A percentile compares a stretch with the other conserved stretches of the same genome.
These are phyloP conservation scores for Eulemur albifrons DNA, from an alignment of 2,797 vertebrate species.

Conservation along the genomic window DNA sequence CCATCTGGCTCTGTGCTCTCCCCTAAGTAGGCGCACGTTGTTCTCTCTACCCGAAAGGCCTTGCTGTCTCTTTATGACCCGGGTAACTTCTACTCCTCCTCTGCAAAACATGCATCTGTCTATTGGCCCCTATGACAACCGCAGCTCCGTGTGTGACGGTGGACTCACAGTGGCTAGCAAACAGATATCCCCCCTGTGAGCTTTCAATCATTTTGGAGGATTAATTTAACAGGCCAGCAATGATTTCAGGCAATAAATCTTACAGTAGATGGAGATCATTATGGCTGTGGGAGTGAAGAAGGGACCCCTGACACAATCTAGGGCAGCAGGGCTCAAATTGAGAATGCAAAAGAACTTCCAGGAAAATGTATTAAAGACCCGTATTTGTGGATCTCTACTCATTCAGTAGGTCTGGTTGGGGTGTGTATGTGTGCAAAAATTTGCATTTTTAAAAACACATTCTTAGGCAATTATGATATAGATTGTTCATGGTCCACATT, in stretches of 20 bases:
- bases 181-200: neutral
- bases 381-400: neutral
- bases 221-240: neutral
- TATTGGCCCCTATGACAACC: neutral
- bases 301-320: neutral
- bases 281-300: neutral
- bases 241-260: neutral
- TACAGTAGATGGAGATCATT: neutral
- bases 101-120: neutral
- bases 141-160: neutral
- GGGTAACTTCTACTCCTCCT: neutral
- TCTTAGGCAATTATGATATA: neutral
- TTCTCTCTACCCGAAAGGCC: neutral
- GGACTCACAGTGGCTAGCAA: neutral
- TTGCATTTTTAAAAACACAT: neutral
- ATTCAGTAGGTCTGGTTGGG: neutral
- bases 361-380: neutral
- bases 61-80: neutral
- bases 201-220: neutral
- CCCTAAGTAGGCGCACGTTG: fast-evolving
- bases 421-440: neutral
- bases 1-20: neutral
- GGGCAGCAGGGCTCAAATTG: neutral
- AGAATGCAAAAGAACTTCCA: neutral
- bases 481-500: neutral